Percentiles rank a stretch among this genome's conserved stretches.
Evolutionary conservation across 2,113 vertebrate genomes (phyloP).

Genomic region (Eira barbara): DNA sequence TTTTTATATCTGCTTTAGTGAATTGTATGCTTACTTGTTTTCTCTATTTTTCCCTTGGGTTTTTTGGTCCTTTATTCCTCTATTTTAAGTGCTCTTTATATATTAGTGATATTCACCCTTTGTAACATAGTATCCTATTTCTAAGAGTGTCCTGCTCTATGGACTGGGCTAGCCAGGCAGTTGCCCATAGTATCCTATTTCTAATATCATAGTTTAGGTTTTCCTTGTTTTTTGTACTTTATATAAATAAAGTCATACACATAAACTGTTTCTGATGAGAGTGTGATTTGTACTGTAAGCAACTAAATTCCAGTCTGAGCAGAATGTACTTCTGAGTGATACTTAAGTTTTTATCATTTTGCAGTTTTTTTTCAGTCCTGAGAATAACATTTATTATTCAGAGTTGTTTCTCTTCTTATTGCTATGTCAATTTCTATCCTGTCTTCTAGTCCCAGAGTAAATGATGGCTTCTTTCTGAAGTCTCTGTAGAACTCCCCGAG

Average conservation of each 20-base stretch:
- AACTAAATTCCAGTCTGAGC: background rate
- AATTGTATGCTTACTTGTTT: background rate
- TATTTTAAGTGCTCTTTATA: background rate
- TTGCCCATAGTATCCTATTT: background rate
- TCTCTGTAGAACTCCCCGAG: background rate
- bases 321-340: conserved; percentile 8
- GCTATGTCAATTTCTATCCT: background rate
- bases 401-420: background rate
- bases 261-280: background rate
- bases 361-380: background rate
- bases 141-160: background rate
- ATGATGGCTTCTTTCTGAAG: background rate
- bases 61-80: background rate
- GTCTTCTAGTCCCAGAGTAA: background rate
- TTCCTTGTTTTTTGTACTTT: background rate
- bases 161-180: too few species aligned
- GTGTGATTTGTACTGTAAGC: background rate
- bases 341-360: background rate
- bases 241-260: background rate
- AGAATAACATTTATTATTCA: background rate
- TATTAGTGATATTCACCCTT: background rate
- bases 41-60: background rate
- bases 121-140: background rate
- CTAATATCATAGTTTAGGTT: background rate
- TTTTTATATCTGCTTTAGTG: background rate